Base-by-base conservation (phyloP, 2,888 invertebrate genomes). In the Cotesia congregata region DNA sequence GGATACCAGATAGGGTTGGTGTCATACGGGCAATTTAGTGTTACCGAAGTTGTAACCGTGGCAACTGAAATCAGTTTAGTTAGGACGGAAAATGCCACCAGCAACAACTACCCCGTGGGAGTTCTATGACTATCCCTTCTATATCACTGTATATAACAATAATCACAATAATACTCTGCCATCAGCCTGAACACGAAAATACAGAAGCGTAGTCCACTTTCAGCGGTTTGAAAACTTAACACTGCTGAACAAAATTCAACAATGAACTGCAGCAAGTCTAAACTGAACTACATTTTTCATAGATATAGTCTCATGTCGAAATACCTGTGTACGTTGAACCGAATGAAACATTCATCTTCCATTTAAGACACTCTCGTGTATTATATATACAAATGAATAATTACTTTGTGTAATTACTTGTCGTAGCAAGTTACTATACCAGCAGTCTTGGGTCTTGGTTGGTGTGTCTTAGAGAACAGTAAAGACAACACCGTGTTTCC, bases 341-440 rank as follows among this genome's bases (percentile, higher is more conserved):
- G 30, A 30, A 30, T 30, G 59, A 20, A 70, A 70, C 61, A 17
- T 72, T 72, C 62, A 40, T 72, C 41, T 72, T 40, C 6, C 40
- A 30, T 39, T 62, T 61, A 15, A 64, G 50, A 50, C 65, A 41
- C 39, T 41, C 12, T 7, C 15, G 60, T 67, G 71, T 67, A 60
- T 77, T 79, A 70, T 73, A 72, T 77, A 77, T 73, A 72, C 78
- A 77, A 80, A 79, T 78, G 78, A 78, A 78, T 81, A 81, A 82
- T 83, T 82, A 81, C 81, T 82, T 81, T 79, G 77, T 77, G 79
- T 81, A 80, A 82, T 82, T 82, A 82, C 81, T 80, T 78, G 78
- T 80, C 79, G 79, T 70, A 70, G 71, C 62, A 72, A 68, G 75
- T 65, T 59, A 50, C n/a, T 30, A 71, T 38, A 60, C 64, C 62